These are phyloP conservation scores for Brotula barbata DNA, from an alignment of 2,797 vertebrate species.

Conservation along the genomic window DNA sequence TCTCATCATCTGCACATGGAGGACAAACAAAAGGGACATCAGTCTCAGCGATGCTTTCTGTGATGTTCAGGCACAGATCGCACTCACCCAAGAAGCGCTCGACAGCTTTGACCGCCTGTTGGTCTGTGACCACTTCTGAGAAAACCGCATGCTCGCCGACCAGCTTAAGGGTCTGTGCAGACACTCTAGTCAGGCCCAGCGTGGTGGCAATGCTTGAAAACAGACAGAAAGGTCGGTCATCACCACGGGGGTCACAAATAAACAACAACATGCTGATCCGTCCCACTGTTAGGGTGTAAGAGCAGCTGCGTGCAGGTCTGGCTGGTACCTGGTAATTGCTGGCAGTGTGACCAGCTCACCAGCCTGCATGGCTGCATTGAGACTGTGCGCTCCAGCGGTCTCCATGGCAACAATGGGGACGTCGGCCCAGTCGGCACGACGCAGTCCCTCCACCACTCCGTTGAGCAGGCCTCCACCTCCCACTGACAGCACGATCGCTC, in stretches of 20 bases:
- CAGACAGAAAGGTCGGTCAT: not conserved
- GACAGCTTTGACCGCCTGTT: slow-evolving; percentile 82
- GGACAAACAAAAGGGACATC: slow-evolving; percentile 6
- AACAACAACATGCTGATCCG: not conserved
- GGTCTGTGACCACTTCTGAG: slow-evolving; percentile 86
- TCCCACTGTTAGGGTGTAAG: not conserved
- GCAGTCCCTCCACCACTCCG: slow-evolving; percentile 84
- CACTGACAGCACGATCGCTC: slow-evolving; percentile 85
- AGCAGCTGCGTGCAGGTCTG: not conserved
- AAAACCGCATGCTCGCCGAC: slow-evolving; percentile 75
- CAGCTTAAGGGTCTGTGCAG: slow-evolving; percentile 81
- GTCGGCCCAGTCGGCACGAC: slow-evolving; percentile 83
- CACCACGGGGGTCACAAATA: too few species aligned
- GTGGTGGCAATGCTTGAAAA: slow-evolving; percentile 84
- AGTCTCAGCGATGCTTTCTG: not conserved
- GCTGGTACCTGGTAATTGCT: slow-evolving; percentile 85
- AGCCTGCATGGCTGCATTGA: slow-evolving; percentile 81
- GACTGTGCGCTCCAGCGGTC: slow-evolving; percentile 86
- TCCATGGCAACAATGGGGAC: slow-evolving; percentile 88
- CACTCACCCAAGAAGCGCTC: slow-evolving; percentile 87
- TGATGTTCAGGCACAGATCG: not conserved
- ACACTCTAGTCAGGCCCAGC: slow-evolving; percentile 85
- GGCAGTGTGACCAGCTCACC: slow-evolving; percentile 84
- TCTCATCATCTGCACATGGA: slow-evolving; percentile 84
- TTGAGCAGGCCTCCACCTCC: slow-evolving; percentile 90